Evolutionary conservation across 2,797 vertebrate species (phyloP).

Genomic region (Acomys russatus): DNA sequence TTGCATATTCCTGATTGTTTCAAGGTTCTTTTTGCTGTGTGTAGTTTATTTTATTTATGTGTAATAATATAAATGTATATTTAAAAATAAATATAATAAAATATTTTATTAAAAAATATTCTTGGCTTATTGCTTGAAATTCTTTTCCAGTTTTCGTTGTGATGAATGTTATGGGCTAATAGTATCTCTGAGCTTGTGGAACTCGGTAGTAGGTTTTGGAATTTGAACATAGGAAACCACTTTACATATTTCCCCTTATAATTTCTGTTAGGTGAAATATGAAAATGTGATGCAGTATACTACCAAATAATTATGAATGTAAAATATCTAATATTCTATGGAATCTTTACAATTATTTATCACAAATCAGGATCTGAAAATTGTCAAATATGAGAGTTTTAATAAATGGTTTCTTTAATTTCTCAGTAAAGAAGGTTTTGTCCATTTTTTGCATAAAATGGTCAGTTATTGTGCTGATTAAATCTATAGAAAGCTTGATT

Average conservation of each 20-base stretch:
- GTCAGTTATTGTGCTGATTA: slow-evolving; percentile 12
- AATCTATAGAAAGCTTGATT: slow-evolving; percentile 56
- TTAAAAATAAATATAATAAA: no score
- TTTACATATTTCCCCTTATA: not conserved
- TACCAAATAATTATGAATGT: not conserved
- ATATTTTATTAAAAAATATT: not conserved
- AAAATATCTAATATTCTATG: not conserved
- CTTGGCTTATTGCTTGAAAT: not conserved
- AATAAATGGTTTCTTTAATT: slow-evolving; percentile 10
- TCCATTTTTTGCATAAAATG: not conserved
- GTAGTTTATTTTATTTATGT: no score
- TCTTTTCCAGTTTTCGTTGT: not conserved
- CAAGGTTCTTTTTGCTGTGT: no score
- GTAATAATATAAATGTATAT: no score
- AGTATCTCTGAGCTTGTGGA: not conserved
- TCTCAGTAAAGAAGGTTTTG: not conserved
- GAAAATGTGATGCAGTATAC: not conserved
- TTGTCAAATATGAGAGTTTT: not conserved
- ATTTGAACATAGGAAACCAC: not conserved
- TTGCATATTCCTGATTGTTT: no score
- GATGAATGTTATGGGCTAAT: not conserved
- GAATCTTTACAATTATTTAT: not conserved
- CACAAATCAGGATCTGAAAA: not conserved
- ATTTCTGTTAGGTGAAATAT: not conserved
- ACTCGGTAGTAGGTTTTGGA: not conserved